Percentiles rank a stretch among this genome's conserved stretches.
phyloP scores from a whole-genome alignment of 30 jellyfish, hydroid and myxozoan species.

The Chrysaora quinquecirrha region DNA sequence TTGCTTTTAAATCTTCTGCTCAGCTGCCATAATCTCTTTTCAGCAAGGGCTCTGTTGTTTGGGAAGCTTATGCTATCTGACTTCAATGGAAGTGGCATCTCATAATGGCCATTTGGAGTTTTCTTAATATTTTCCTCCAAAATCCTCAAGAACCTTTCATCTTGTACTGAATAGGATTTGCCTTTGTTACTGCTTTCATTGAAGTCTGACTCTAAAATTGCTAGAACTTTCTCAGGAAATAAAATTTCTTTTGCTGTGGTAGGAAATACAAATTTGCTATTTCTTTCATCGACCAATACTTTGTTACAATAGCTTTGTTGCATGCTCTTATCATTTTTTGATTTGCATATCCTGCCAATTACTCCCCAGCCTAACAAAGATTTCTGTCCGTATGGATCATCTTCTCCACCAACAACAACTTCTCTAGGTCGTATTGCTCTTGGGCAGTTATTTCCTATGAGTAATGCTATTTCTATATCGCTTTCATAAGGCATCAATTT shows the following conservation, averaged over 20 bases:
- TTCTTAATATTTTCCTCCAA: slow-evolving; percentile 13
- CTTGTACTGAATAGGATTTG: slow-evolving; percentile 31
- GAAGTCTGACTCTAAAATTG: slow-evolving; percentile 32
- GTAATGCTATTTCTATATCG: too few relatives aligned
- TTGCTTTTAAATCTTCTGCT: slow-evolving; percentile 30
- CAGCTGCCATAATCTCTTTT: slow-evolving; percentile 32
- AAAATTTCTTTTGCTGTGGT: slow-evolving; percentile 26
- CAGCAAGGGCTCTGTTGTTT: slow-evolving; percentile 38
- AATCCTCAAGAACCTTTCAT: slow-evolving; percentile 15
- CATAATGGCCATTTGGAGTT: slow-evolving; percentile 20
- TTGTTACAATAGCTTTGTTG: slow-evolving; percentile 31
- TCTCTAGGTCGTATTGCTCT: too few relatives aligned
- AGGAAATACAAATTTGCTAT: slow-evolving; percentile 38
- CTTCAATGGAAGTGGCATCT: slow-evolving; percentile 31
- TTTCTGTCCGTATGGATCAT: too few relatives aligned
- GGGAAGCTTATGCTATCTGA: neutral
- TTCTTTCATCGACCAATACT: slow-evolving; percentile 28
- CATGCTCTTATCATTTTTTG: slow-evolving; percentile 11
- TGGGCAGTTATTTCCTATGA: too few relatives aligned
- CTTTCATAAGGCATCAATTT: too few relatives aligned
- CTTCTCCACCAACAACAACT: too few relatives aligned
- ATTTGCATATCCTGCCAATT: slow-evolving; percentile 20
- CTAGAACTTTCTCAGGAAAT: slow-evolving; percentile 24
- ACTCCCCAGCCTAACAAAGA: too few relatives aligned
- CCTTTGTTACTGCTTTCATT: slow-evolving; percentile 13